Percentiles rank a stretch among this genome's conserved stretches.
phyloP scores from a whole-genome alignment of 2,797 vertebrate genomes.

The Neosilurus mollespiculum region DNA sequence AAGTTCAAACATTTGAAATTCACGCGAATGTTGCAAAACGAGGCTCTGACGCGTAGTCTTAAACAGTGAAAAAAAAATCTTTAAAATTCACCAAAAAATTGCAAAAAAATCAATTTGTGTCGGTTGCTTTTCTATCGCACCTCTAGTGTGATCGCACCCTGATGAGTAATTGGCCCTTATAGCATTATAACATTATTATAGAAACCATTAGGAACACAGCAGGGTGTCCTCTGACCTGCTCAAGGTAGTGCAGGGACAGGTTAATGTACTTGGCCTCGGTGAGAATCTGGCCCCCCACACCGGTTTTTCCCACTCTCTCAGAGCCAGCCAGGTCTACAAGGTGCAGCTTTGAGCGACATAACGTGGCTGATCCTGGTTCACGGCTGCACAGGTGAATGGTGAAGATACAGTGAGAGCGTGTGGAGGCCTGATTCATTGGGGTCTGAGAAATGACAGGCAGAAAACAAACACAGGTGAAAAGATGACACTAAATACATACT shows the following conservation, averaged over 20 bases:
- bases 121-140: too few species aligned
- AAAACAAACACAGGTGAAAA: not conserved
- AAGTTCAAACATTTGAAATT: too few species aligned
- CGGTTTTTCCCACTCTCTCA: constrained; percentile 88
- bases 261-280: constrained; percentile 98
- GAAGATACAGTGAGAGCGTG: constrained; percentile 96
- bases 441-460: constrained; percentile 72
- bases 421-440: constrained; percentile 95
- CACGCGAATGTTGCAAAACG: too few species aligned
- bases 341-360: constrained; percentile 88
- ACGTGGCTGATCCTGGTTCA: constrained; percentile 83
- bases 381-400: constrained; percentile 90
- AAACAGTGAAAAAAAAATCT: too few species aligned
- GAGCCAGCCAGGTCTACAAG: constrained; percentile 96
- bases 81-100: too few species aligned
- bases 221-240: constrained; percentile 78
- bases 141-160: too few species aligned
- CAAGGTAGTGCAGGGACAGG: constrained; percentile 90
- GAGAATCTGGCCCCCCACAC: constrained; percentile 84
- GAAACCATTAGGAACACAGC: not conserved
- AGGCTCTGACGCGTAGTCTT: too few species aligned
- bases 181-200: not conserved
- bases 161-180: too few species aligned
- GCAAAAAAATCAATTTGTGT: too few species aligned
- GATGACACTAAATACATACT: not conserved